Evolutionary conservation across 2,888 invertebrate species (phyloP), one percentile per base, ranked within the genome.

Genomic region (Cotesia congregata): DNA sequence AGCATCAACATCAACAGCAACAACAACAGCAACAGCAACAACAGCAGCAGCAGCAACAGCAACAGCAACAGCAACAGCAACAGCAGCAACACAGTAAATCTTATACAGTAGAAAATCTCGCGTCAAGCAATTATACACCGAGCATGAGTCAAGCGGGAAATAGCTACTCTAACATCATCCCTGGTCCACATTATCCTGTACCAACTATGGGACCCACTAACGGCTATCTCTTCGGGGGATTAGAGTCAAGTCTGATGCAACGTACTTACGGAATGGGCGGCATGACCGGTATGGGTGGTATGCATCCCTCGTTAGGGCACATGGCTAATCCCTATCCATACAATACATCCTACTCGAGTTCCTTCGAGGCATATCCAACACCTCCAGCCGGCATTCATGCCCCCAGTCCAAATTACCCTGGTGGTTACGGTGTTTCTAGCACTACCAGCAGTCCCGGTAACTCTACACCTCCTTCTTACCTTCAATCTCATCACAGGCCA

Each of bases 351-450:
- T 89, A 89, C 75, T 83, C 88, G 78, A 88, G 88, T 85, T 88
- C 88, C 74, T 89, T 89, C 82, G 89, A 89, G 78, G 85, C 90
- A 75, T 90, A 90, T 88, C 88, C 91, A 17, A 88, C 91, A 62
- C 88, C 92, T 65, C 92, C 93, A 67, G 91, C 92, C 77, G 85
- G 87, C 38, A 90, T 94, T 81, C 94, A 94, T 86, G 92, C 94
- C 87, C 93, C 94, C 70, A 93, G 93, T 86, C 93, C 94, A 60
- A 93, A 93, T 86, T 94, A 94, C 88, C 93, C 94, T 41, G 86
- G 87, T 69, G 88, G 88, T 81, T 81, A 86, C 67, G 83, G 85
- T 39, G 83, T 84, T 67, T 84, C 84, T 70, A 80, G 83, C 78
- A 78, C 85, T 17, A 83, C 84, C 12, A 80, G 79, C 17, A 65